Evolutionary conservation across 2,113 vertebrate genomes (phyloP).

Genomic region (Pomatorhinus ruficollis): DNA sequence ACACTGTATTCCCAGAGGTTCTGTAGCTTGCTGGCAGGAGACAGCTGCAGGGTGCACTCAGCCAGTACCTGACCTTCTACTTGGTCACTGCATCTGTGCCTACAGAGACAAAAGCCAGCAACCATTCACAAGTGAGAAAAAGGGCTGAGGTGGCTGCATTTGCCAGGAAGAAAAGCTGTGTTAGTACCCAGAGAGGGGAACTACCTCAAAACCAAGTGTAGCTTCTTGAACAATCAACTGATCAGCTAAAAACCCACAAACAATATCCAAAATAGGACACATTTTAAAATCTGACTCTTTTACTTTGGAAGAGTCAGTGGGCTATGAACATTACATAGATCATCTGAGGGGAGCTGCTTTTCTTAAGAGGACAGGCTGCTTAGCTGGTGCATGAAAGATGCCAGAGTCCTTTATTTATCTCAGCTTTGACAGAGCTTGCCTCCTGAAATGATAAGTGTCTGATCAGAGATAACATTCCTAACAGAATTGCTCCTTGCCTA

Average conservation of each 20-base stretch:
- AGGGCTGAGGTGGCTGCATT: not conserved
- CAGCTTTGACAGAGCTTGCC: not conserved
- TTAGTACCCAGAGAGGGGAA: not conserved
- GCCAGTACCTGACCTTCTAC: not conserved
- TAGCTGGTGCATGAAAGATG: conserved; percentile 5
- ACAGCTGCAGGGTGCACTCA: not conserved
- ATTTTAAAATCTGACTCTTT: conserved; percentile 1
- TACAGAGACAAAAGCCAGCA: not conserved
- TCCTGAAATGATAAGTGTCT: not conserved
- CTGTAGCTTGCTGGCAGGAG: not conserved
- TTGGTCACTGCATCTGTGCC: not conserved
- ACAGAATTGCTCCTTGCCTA: not conserved
- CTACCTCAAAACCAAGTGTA: not conserved
- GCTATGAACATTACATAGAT: not conserved
- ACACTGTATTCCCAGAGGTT: not conserved
- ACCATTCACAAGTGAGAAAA: not conserved
- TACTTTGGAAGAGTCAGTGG: conserved; percentile 11
- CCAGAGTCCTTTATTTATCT: conserved; percentile 18
- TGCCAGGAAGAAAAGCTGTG: not conserved
- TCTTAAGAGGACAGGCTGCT: not conserved
- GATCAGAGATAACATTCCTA: not conserved
- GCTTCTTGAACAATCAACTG: not conserved
- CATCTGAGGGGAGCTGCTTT: conserved; percentile 3
- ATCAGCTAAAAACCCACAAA: not conserved
- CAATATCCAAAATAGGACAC: conserved; percentile 47